Base-by-base conservation (phyloP, 92 coral and sea anemone species). In the Porites evermanni region DNA sequence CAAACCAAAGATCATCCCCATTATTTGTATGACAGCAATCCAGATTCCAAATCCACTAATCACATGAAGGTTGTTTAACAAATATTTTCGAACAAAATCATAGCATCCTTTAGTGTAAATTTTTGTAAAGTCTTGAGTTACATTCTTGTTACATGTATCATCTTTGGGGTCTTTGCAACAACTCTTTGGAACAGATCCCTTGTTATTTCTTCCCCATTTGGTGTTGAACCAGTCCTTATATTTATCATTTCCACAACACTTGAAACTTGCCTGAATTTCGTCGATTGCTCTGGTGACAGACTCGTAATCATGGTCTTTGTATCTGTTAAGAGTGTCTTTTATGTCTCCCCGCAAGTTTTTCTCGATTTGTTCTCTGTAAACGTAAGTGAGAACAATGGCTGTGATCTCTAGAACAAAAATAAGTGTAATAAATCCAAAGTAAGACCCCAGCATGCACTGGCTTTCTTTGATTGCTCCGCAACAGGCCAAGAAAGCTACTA, bases 161-260 rank as follows among this genome's bases (percentile, higher is more conserved):
- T 92, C 98, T 12, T 87, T 59, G 17, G 91, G 86, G 67, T 97
- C 94, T 83, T 93, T 97, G 86, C 98, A 94, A 64, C 99, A 97
- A 80, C 99, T 97, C 67, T 90, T 89, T 6, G 99, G 99, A 38
- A 97, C 97, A 53, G 80, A 91, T 18, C 79, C 91, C n/a, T 61
- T 50, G 84, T 95, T 89, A 38, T 70, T 81, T 60, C 69, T 87
- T 6, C 97, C 98, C 99, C 99, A 97, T 59, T 79, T 90, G 10
- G 99, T 94, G 64, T 95, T 89, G 64, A 91, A 97, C 99, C 99
- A 97, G 77, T 97, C 99, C 20, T 79, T 72, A 80, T 95, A 97
- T 52, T 87, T 89, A 20, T 86, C 81, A 82, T 95, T 95, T 8
- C 99, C 99, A 87, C 99, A 97, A 83, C 99, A 97, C 75, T 93